Evolutionary conservation across 2,888 invertebrate species (phyloP), one percentile per base, ranked within the genome.

Genomic region (Patella caerulea): DNA sequence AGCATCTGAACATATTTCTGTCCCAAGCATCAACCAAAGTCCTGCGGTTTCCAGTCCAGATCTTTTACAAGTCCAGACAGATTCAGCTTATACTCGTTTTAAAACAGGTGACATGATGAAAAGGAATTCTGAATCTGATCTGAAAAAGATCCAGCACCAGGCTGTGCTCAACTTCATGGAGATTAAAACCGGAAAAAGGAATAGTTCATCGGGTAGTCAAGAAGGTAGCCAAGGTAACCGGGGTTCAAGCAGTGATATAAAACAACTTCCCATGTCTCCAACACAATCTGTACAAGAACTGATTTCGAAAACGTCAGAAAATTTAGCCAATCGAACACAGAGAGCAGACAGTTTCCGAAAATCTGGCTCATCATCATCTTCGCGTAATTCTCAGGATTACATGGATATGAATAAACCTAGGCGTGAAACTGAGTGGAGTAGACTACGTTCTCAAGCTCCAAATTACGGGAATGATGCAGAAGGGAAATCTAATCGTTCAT

Each of bases 81-180:
- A 65, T 65, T 12, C 65, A 24, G 65, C 65, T 24, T 65, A 19
- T 24, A 9, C 19, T 15, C 24, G 19, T 24, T 24, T 24, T 65
- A 19, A 24, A 24, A 65, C 65, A 24, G 19, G 19, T 17, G 19
- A 65, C 24, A 65, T 65, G 19, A 19, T 24, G 65, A 65, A 65
- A 65, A 11, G 65, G 5, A 71, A 55, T 55, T 94, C 95, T 93
- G 92, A 92, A 85, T 86, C 95, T 12, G 95, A 96, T 0, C 91
- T 96, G 54, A 96, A 96, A 91, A 95, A 95, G 17, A 95, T 95
- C 80, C 96, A 96, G 88, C 96, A 96, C 92, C 95, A 96, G 90
- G 96, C 96, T 0, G 93, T 96, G 11, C 93, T 96, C 79, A 95
- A 95, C 2, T 96, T 95, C 88, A 96, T 96, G 90, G 96, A 96